Base-by-base conservation (phyloP, 2,797 vertebrate species). In the Anguilla megastoma region DNA sequence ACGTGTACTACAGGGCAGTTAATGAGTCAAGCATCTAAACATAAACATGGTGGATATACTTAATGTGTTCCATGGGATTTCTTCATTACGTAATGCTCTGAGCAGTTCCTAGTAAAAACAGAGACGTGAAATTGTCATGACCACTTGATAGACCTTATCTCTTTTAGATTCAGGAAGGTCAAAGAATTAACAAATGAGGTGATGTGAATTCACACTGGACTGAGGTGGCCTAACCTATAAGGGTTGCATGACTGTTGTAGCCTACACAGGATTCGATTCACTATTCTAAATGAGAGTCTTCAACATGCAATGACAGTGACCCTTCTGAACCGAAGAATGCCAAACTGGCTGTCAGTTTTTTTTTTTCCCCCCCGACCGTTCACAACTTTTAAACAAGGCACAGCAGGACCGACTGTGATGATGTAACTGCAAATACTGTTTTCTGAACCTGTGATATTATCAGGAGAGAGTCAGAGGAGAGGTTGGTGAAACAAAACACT, bases 361-460 rank as follows among this genome's bases (percentile, higher is more conserved):
- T n/a, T n/a, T n/a, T n/a, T n/a, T n/a, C 33, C 18, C 18, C 33
- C 33, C 66, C 54, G 2, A 7, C 8, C 24, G 7, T 66, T 74
- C 71, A 48, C 45, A 82, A n/a, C 41, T 50, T 82, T 50, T n/a
- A 82, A 82, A 82, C 79, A 82, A 82, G 21, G 79, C 79, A 82
- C 45, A 50, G 79, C 79, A 82, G 24, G n/a, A 48, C 48, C n/a
- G 41, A 82, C 33, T 82, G 79, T 14, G 24, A 82, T 18, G 79
- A n/a, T n/a, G 8, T 41, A 24, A 60, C 50, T 87, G 71, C 33
- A 80, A 74, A 41, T 60, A 76, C 71, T 60, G 33, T 27, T 60
- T 41, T 80, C 54, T 87, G 86, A 87, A 54, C 86, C 36, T 60
- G 21, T 21, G 54, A 45, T 80, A 45, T 82, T 50, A 24, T 45